phyloP scores from a whole-genome alignment of 2,888 invertebrate species.

The Schizotus pectinicornis region DNA sequence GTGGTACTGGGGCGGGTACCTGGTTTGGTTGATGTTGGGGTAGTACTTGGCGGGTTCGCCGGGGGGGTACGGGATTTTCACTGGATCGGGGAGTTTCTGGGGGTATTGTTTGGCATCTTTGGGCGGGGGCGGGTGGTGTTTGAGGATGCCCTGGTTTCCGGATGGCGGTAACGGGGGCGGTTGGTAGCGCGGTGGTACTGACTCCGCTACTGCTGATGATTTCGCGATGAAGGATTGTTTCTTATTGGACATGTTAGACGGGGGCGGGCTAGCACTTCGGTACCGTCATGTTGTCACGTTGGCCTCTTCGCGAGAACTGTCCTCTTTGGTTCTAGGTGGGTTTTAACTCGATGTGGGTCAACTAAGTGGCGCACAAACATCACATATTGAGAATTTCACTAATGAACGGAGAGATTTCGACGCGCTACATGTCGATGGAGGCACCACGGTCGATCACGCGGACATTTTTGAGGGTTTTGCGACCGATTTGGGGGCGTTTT shows the following conservation, averaged over 20 bases:
- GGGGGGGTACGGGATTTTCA: conserved; percentile 37
- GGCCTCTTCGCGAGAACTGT: conserved; percentile 42
- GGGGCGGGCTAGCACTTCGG: too few relatives aligned
- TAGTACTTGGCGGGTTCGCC: conserved; percentile 34
- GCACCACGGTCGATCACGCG: neutral
- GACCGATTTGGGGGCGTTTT: neutral
- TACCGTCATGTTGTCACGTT: conserved; percentile 38
- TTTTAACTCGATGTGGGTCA: conserved; percentile 56
- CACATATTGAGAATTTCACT: conserved; percentile 38
- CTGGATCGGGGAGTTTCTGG: conserved; percentile 42
- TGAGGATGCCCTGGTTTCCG: conserved; percentile 67
- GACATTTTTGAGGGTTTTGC: neutral
- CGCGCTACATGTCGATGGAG: neutral
- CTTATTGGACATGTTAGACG: conserved; percentile 57
- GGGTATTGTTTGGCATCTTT: conserved; percentile 53
- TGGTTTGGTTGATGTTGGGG: neutral
- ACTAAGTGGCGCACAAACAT: conserved; percentile 47
- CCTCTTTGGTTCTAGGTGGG: conserved; percentile 34
- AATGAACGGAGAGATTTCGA: neutral
- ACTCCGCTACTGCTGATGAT: conserved; percentile 47
- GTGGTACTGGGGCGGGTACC: neutral
- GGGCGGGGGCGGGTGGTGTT: conserved; percentile 61
- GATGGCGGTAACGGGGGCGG: conserved; percentile 74
- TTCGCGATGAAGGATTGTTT: conserved; percentile 55
- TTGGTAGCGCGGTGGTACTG: conserved; percentile 78